These are phyloP conservation scores for Chrysolina haemoptera DNA, from an alignment of 2,888 invertebrate genomes.

Conservation along the genomic window DNA sequence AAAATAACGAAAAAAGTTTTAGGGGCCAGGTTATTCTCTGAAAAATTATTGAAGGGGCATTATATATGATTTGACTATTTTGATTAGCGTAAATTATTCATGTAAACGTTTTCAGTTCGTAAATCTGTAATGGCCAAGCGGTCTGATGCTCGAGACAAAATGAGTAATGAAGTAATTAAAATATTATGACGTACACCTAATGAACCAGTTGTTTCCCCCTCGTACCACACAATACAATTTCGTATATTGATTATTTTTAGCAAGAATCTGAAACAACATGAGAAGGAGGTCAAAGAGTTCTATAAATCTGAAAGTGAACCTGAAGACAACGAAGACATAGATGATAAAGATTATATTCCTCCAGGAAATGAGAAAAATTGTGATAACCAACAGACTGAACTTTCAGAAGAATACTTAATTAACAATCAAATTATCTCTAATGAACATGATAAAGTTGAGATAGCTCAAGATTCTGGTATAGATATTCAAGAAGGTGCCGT, in stretches of 20 bases:
- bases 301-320: slow-evolving; percentile 82
- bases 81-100: too few relatives aligned
- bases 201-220: too few relatives aligned
- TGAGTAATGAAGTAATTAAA: too few relatives aligned
- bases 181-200: too few relatives aligned
- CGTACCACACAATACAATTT: slow-evolving; percentile 18
- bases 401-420: slow-evolving; percentile 5
- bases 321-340: slow-evolving; percentile 61
- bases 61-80: too few relatives aligned
- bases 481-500: slow-evolving; percentile 24
- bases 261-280: slow-evolving; percentile 79
- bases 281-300: slow-evolving; percentile 82
- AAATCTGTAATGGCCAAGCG: too few relatives aligned
- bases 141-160: too few relatives aligned
- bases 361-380: slow-evolving; percentile 37
- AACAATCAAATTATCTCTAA: not conserved
- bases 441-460: slow-evolving; percentile 31
- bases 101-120: too few relatives aligned
- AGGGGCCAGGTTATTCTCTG: too few relatives aligned
- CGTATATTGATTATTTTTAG: slow-evolving; percentile 66
- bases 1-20: too few relatives aligned
- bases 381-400: slow-evolving; percentile 34
- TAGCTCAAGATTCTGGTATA: slow-evolving; percentile 29
- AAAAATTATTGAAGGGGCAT: too few relatives aligned
- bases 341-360: slow-evolving; percentile 50